phyloP scores from a whole-genome alignment of 2,797 vertebrate genomes.

The Sebastolobus alascanus region DNA sequence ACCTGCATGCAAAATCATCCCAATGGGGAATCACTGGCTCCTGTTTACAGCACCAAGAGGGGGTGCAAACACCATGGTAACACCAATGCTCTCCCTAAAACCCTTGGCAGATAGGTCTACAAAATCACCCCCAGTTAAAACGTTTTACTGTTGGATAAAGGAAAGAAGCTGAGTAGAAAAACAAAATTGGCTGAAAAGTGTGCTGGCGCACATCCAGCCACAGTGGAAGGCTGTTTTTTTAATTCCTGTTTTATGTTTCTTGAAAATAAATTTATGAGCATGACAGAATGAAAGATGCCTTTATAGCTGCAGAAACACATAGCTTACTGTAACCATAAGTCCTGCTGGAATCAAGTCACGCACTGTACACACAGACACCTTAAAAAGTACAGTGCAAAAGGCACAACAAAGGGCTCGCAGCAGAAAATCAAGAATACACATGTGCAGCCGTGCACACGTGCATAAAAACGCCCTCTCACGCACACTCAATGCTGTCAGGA shows the following conservation, averaged over 20 bases:
- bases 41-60: slow-evolving; percentile 72
- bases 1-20: slow-evolving; percentile 82
- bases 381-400: slow-evolving; percentile 66
- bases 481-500: slow-evolving; percentile 57
- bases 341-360: slow-evolving; percentile 53
- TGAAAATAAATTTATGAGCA: slow-evolving; percentile 86
- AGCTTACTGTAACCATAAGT: slow-evolving; percentile 64
- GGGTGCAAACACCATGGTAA: slow-evolving; percentile 74
- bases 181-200: slow-evolving; percentile 76
- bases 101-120: slow-evolving; percentile 74
- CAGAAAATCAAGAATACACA: slow-evolving; percentile 51
- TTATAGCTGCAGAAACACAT: slow-evolving; percentile 67
- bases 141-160: slow-evolving; percentile 75
- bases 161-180: slow-evolving; percentile 55
- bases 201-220: slow-evolving; percentile 75
- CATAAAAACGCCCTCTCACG: slow-evolving; percentile 34
- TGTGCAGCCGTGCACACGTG: slow-evolving; percentile 36
- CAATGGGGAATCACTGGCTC: slow-evolving; percentile 79
- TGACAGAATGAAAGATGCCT: slow-evolving; percentile 74
- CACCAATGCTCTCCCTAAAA: slow-evolving; percentile 74
- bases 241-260: slow-evolving; percentile 84
- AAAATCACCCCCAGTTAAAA: slow-evolving; percentile 77
- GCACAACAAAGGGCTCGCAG: slow-evolving; percentile 50
- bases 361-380: slow-evolving; percentile 45
- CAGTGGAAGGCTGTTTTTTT: slow-evolving; percentile 74